Evolutionary conservation across 53 echinoderm and acorn worm genomes (phyloP), one percentile per base, ranked within the genome.

Genomic region (Holothuria scabra): DNA sequence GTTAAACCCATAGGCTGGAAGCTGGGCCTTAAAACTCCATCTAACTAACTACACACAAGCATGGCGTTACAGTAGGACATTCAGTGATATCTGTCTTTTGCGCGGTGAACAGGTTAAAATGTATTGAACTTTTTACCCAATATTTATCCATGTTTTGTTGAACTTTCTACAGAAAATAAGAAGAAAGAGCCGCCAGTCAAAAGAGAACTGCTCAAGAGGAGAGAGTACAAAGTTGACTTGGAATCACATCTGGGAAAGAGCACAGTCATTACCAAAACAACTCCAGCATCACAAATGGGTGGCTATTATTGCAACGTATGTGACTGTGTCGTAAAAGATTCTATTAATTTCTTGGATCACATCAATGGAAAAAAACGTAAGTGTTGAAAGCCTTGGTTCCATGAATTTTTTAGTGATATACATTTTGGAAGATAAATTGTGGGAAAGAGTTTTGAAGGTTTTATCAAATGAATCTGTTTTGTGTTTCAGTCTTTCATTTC

Each of bases 281-380:
- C 99, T 22, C 99, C 99, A 28, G 88, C 99, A 13, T 94, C 99
- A 3, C 99, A 99, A 86, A 94, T 94, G 94, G 99, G 99, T 21
- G 99, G 99, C 22, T 99, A 99, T 85, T 99, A 99, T 89, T 99
- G 99, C 57, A 95, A 99, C 85, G 99, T 99, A 33, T 99, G 99
- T 63, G 99, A 99, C 82, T 99, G 99, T 82, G 99, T 99, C 19
- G 99, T 99, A 4, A 99, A 99, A 78, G 99, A 99, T 68, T 99
- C 99, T 84, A 99, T 99, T 67, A 99, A 99, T 81, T 99, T 99
- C 65, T 81, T 99, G 22, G 99, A 99, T 84, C 99, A 99, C 81
- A 99, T 99, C 38, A 99, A 99, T 66, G 99, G 99, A 65, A 99
- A 99, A 70, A 99, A 99, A 99, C 99, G 99, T 99, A 89, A 84